Percentiles rank a stretch among this genome's conserved stretches.
Conservation (phyloP, 2,113 vertebrate species). For the Cacatua alba region DNA sequence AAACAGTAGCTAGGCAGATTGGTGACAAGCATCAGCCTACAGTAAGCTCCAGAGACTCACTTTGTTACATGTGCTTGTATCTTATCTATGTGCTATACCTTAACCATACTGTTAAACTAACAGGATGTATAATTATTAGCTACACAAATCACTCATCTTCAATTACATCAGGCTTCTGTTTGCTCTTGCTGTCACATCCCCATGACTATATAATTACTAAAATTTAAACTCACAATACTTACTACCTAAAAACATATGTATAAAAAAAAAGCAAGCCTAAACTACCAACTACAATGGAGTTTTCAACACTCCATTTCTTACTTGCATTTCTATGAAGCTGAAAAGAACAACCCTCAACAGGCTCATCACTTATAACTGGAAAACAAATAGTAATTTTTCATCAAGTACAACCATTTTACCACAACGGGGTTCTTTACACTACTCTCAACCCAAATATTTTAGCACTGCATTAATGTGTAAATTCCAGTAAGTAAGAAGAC, state of each 20-base stretch:
- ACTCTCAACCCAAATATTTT: background rate
- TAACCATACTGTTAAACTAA: background rate
- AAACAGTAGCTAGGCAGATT: background rate
- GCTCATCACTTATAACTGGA: background rate
- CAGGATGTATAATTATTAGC: constrained; percentile 11
- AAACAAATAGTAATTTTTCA: background rate
- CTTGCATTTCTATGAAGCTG: background rate
- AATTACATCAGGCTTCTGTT: constrained; percentile 1
- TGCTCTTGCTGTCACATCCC: background rate
- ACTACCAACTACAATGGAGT: background rate
- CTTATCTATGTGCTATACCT: background rate
- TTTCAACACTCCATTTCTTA: background rate
- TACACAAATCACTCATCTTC: constrained; percentile 20
- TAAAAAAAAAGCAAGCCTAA: background rate
- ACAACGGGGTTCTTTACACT: background rate
- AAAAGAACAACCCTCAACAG: background rate
- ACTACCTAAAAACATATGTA: background rate
- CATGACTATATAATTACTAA: background rate
- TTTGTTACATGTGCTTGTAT: background rate
- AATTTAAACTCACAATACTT: background rate
- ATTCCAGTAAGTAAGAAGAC: background rate
- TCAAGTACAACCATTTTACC: background rate
- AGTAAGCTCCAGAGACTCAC: constrained; percentile 2
- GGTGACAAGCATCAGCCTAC: background rate
- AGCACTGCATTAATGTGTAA: background rate